Conservation (phyloP, 1,140 invertebrate genomes). For the Bombyx mori region DNA sequence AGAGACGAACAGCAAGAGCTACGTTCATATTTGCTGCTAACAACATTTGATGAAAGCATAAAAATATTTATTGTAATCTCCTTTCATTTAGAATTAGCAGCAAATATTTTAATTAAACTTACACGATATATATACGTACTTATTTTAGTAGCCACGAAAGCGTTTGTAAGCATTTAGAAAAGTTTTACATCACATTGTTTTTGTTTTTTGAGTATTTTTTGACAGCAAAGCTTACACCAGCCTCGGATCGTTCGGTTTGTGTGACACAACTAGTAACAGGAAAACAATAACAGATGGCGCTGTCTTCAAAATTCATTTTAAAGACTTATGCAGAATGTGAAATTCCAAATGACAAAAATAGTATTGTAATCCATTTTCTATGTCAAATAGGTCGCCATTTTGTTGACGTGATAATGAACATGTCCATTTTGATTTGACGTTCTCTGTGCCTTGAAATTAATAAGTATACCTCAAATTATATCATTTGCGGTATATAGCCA, state of each 20-base stretch:
- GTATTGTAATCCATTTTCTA: too few species aligned
- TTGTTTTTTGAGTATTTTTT: conserved; percentile 34
- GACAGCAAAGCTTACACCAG: conserved; percentile 23
- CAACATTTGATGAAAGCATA: neutral
- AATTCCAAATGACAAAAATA: too few species aligned
- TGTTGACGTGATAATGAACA: too few species aligned
- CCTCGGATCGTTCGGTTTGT: conserved; percentile 7
- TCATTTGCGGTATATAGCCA: too few species aligned
- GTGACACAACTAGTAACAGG: too few species aligned
- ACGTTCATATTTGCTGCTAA: neutral
- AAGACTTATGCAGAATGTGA: too few species aligned
- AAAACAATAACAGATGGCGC: too few species aligned
- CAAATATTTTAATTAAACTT: neutral
- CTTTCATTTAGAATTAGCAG: conserved; percentile 5
- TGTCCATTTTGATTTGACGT: too few species aligned
- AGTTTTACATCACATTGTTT: conserved; percentile 32
- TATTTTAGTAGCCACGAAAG: conserved; percentile 41
- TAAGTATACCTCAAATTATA: too few species aligned
- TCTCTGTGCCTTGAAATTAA: too few species aligned
- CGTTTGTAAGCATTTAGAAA: conserved; percentile 43
- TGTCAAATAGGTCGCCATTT: too few species aligned
- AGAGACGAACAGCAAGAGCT: neutral
- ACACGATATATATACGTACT: neutral
- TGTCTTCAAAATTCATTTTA: too few species aligned
- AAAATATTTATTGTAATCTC: conserved; percentile 4